Base-by-base conservation (phyloP, 2,888 invertebrate genomes). In the Lamproptera curius region DNA sequence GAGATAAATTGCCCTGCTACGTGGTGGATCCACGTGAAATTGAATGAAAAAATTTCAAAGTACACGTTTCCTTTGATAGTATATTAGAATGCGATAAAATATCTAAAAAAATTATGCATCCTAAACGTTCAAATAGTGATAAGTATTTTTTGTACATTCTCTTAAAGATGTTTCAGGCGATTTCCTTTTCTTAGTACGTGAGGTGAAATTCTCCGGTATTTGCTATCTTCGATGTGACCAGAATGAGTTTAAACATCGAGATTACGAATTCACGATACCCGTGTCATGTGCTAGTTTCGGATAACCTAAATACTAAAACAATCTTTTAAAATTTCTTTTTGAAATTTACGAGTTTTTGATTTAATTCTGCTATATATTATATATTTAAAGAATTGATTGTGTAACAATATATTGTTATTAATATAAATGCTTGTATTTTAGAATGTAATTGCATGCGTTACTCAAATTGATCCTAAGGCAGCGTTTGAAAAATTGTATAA, bases 211-310 rank as follows among this genome's bases (percentile, higher is more conserved):
- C 23, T 26, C 17, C 33, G 20, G 20, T 39, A 20, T 43, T 45
- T 15, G 23, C 33, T 20, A 23, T 34, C 10, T 45, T 33, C 45
- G 14, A 33, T 6, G 13, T 14, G 16, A 10, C 38, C 33, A 16
- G 34, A 45, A 39, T 39, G 2, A 39, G 34, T 15, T 17, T 20
- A 33, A 4, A 16, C 17, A 17, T 15, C 14, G 33, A 10, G 20
- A 39, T 39, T 45, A 39, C 34, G 20, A 28, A 39, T 39, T 45
- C 33, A 33, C 31, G 10, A 9, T 14, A 14, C 16, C 16, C 28
- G 16, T 43, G 36, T 28, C 36, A 26, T 15, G 13, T 23, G 3
- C 11, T 14, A 20, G 28, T n/a, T n/a, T 10, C 28, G 2, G 9
- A 5, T 8, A 11, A 35, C 35, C 35, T 23, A 23, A 6, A 23